phyloP scores from a whole-genome alignment of 1,140 invertebrate species.

The Leucophenga varia region DNA sequence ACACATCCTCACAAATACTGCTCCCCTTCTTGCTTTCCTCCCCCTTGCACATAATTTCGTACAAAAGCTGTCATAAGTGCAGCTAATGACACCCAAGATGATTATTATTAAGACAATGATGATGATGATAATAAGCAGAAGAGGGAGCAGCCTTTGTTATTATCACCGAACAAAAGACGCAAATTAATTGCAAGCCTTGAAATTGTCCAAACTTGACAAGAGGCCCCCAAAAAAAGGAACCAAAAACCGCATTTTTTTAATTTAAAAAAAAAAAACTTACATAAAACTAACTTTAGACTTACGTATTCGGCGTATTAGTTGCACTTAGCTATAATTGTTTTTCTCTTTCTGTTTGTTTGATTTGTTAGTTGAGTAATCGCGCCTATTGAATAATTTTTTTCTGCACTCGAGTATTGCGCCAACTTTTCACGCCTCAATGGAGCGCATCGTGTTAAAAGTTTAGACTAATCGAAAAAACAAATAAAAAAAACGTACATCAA shows the following conservation, averaged over 20 bases:
- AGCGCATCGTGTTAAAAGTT: no score
- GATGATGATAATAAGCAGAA: constrained; percentile 1
- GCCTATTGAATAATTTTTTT: constrained; percentile 24
- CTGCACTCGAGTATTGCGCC: constrained; percentile 1
- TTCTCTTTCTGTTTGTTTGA: constrained; percentile 13
- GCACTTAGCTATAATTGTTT: no score
- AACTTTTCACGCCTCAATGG: no score
- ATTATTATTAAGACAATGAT: constrained; percentile 8
- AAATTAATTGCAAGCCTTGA: no score
- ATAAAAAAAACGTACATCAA: no score
- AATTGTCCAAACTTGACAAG: constrained; percentile 22
- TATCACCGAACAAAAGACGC: no score
- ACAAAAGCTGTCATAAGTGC: constrained; percentile 19
- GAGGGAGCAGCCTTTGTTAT: constrained; percentile 22
- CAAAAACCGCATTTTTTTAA: constrained; percentile 32
- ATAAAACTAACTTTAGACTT: not conserved
- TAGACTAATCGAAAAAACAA: no score
- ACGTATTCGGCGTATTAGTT: constrained; percentile 7
- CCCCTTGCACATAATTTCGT: no score
- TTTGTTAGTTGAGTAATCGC: constrained; percentile 27
- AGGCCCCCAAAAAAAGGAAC: not conserved
- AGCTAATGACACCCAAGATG: constrained; percentile 26
- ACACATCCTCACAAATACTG: no score
- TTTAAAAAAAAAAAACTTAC: constrained; percentile 16
- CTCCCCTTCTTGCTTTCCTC: not conserved